phyloP scores from a whole-genome alignment of 2,113 vertebrate genomes.

The Isichthys henryi region DNA sequence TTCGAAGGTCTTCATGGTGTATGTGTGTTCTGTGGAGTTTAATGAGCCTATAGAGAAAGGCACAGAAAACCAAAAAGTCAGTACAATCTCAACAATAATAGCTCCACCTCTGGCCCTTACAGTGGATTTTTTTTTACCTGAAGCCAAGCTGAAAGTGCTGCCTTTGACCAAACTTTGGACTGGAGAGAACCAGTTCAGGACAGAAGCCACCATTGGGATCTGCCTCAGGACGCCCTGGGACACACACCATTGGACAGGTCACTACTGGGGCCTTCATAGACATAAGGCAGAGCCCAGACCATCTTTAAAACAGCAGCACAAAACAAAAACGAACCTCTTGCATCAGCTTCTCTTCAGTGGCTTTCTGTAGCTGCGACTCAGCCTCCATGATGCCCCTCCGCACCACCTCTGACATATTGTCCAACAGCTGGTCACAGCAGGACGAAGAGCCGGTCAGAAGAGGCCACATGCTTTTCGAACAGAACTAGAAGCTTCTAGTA shows the following conservation, averaged over 20 bases:
- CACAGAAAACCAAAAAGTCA: neutral
- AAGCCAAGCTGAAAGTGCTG: constrained; percentile 82
- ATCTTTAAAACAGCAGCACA: neutral
- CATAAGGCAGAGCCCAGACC: neutral
- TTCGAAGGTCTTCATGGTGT: constrained; percentile 71
- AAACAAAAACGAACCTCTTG: constrained; percentile 71
- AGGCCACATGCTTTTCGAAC: neutral
- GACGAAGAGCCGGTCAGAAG: neutral
- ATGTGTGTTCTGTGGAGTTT: constrained; percentile 79
- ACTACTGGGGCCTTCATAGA: neutral
- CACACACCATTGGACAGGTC: neutral
- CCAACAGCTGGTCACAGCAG: constrained; percentile 71
- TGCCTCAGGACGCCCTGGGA: constrained; percentile 84
- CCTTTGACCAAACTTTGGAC: constrained; percentile 80
- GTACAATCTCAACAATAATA: neutral
- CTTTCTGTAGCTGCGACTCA: constrained; percentile 81
- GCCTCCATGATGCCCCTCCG: constrained; percentile 91
- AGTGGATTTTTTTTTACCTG: constrained; percentile 62
- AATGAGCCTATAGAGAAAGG: constrained; percentile 65
- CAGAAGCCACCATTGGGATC: constrained; percentile 84
- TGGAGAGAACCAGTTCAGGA: constrained; percentile 95
- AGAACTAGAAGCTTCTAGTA: neutral
- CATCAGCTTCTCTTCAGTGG: constrained; percentile 81
- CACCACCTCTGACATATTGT: constrained; percentile 97
- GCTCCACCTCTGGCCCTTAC: neutral